Evolutionary conservation across 2,797 vertebrate species (phyloP).

Genomic region (Enoplosus armatus): DNA sequence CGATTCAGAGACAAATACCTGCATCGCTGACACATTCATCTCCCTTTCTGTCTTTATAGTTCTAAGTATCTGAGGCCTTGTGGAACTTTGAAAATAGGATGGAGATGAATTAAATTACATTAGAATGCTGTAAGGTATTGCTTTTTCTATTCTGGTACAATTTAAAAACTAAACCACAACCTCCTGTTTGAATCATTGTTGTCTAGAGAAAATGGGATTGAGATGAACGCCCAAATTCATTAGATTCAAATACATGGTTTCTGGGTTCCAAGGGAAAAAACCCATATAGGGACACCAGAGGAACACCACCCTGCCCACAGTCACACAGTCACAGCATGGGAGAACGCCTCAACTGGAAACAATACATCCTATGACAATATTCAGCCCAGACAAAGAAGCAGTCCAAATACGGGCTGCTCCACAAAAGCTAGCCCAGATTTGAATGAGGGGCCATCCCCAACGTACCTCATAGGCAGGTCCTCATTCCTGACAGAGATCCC

Average conservation of each 20-base stretch:
- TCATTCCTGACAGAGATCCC: constrained; percentile 95
- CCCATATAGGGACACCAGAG: constrained; percentile 20
- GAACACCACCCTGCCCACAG: constrained; percentile 51
- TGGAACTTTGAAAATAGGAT: constrained; percentile 47
- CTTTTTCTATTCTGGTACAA: constrained; percentile 15
- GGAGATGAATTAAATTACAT: constrained; percentile 28
- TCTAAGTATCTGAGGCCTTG: constrained; percentile 18
- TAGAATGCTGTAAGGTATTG: neutral
- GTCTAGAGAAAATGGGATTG: constrained; percentile 11
- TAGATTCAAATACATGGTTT: constrained; percentile 34
- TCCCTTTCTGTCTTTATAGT: constrained; percentile 30
- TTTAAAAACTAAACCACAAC: constrained; percentile 14
- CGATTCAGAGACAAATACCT: constrained; percentile 46
- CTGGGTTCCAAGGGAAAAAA: constrained; percentile 16
- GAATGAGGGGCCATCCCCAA: constrained; percentile 77
- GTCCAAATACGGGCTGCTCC: constrained; percentile 70
- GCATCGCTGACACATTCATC: constrained; percentile 45
- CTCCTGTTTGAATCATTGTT: constrained; percentile 3
- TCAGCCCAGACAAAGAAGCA: constrained; percentile 81
- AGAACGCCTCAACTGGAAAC: constrained; percentile 72
- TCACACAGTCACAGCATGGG: constrained; percentile 65
- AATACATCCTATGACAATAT: constrained; percentile 78
- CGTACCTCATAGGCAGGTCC: constrained; percentile 97
- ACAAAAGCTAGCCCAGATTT: constrained; percentile 76
- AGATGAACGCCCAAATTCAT: constrained; percentile 28